Percentiles rank a stretch among this genome's conserved stretches.
Evolutionary conservation across 2,888 invertebrate genomes (phyloP).

Genomic region (Synergus gifuensis): DNA sequence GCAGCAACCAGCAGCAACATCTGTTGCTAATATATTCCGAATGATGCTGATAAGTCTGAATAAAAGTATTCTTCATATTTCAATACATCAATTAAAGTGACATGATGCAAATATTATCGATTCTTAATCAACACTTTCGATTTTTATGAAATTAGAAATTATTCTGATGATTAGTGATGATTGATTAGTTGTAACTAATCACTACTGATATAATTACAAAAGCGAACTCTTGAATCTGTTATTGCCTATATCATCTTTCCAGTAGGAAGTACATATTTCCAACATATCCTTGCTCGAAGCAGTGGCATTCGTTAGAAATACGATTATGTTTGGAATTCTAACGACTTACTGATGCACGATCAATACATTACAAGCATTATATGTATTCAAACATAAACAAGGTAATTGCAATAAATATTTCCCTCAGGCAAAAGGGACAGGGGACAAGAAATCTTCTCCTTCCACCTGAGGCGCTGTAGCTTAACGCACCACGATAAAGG

Average conservation of each 20-base stretch:
- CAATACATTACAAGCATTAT: conserved; percentile 5
- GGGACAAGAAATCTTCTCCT: not conserved
- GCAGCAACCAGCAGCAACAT: no score
- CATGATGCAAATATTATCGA: no score
- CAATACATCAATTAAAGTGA: no score
- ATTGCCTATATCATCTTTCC: not conserved
- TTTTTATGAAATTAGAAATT: no score
- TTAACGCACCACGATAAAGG: not conserved
- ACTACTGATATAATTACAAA: no score
- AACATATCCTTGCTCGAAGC: not conserved
- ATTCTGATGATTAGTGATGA: no score
- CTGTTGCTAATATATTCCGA: no score
- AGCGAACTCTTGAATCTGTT: not conserved
- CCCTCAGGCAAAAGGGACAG: not conserved
- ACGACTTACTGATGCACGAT: not conserved
- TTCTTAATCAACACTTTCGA: no score
- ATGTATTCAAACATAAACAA: not conserved
- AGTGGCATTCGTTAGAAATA: not conserved
- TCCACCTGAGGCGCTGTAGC: not conserved
- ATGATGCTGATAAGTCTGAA: no score
- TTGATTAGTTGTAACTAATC: no score
- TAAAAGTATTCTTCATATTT: no score
- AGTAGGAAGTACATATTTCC: not conserved
- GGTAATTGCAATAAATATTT: conserved; percentile 8
- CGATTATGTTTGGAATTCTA: not conserved